phyloP scores from a whole-genome alignment of 1,140 invertebrate species.

The Lycorma delicatula region DNA sequence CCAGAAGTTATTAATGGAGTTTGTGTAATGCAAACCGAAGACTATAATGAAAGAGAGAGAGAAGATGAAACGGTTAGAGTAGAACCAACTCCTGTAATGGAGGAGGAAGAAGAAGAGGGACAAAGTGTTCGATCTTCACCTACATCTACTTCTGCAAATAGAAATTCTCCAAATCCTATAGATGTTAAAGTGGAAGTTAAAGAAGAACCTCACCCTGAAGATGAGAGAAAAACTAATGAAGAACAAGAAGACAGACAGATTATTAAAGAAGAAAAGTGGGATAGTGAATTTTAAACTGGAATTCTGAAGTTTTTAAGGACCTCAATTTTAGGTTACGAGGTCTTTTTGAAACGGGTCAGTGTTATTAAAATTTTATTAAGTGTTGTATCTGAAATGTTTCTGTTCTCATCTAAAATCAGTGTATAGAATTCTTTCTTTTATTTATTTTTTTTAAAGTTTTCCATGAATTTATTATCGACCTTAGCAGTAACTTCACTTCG shows the following conservation, averaged over 20 bases:
- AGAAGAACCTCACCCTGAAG: slow-evolving; percentile 18
- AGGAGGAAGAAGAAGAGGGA: slow-evolving; percentile 42
- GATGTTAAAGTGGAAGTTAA: not conserved
- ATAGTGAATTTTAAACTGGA: slow-evolving; percentile 26
- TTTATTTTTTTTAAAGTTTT: no score
- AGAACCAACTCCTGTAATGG: slow-evolving; percentile 57
- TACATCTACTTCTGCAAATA: not conserved
- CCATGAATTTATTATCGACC: no score
- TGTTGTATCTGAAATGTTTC: no score
- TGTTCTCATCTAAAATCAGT: no score
- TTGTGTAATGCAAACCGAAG: slow-evolving; percentile 77
- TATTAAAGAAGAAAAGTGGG: slow-evolving; percentile 28
- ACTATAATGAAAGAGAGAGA: slow-evolving; percentile 52
- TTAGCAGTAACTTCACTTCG: no score
- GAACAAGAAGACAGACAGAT: slow-evolving; percentile 17
- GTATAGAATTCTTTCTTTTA: no score
- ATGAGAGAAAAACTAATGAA: slow-evolving; percentile 14
- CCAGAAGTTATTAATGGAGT: slow-evolving; percentile 82
- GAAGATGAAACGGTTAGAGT: slow-evolving; percentile 59
- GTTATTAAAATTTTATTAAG: slow-evolving; percentile 20
- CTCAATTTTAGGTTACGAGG: no score
- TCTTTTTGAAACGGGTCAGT: slow-evolving; percentile 25
- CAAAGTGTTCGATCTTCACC: not conserved
- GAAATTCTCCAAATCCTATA: no score
- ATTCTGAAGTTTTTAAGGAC: no score